Percentiles rank a stretch among this genome's conserved stretches.
These are phyloP conservation scores for Ennomos quercinarius DNA, from an alignment of 2,888 invertebrate species.

Conservation along the genomic window DNA sequence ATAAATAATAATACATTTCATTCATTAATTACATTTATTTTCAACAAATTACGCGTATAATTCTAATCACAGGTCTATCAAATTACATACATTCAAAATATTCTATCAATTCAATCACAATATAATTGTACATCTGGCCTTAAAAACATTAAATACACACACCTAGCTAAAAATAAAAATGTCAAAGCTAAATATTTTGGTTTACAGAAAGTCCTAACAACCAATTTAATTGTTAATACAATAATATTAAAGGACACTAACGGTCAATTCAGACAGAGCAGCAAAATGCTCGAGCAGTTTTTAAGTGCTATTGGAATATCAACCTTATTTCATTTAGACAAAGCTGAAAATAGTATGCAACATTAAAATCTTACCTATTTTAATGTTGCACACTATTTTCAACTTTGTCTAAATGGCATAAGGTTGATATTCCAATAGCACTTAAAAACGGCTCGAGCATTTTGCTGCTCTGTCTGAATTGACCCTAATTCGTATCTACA, in stretches of 20 bases:
- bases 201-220: conserved; percentile 1
- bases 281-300: too few species aligned
- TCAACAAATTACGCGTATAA: conserved; percentile 68
- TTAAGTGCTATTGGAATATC: too few species aligned
- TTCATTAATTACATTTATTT: conserved; percentile 53
- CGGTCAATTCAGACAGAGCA: too few species aligned
- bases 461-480: too few species aligned
- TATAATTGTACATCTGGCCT: conserved; percentile 48
- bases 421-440: too few species aligned
- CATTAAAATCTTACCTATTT: too few species aligned
- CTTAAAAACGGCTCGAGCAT: too few species aligned
- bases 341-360: too few species aligned
- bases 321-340: too few species aligned
- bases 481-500: conserved; percentile 2
- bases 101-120: conserved; percentile 53
- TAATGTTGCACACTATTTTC: too few species aligned
- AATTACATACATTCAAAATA: conserved; percentile 60
- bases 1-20: conserved; percentile 43
- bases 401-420: too few species aligned
- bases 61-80: conserved; percentile 72
- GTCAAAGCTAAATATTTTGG: conserved; percentile 27
- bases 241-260: conserved; percentile 1
- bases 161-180: conserved; percentile 39
- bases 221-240: conserved; percentile 6
- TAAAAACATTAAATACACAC: conserved; percentile 48